Percentiles rank a stretch among this genome's conserved stretches.
Evolutionary conservation across 1,140 invertebrate genomes (phyloP).

Genomic region (Drosophila sturtevanti): DNA sequence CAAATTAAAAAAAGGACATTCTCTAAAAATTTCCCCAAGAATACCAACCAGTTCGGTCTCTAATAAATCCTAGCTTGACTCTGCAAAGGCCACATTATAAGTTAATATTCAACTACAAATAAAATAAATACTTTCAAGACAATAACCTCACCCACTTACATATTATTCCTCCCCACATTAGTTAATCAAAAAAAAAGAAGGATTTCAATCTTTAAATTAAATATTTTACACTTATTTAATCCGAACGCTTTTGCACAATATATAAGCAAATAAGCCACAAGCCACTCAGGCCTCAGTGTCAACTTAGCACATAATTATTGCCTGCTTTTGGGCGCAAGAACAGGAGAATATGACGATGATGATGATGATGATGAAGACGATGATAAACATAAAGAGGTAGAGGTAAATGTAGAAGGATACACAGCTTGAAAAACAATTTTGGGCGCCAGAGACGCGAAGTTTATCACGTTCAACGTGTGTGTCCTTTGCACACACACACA

Average conservation of each 20-base stretch:
- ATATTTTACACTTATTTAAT: constrained; percentile 12
- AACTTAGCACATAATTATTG: constrained; percentile 69
- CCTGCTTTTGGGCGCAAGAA: constrained; percentile 44
- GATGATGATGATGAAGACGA: background rate
- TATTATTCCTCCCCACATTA: background rate
- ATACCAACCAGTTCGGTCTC: too few relatives aligned
- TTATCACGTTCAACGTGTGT: constrained; percentile 30
- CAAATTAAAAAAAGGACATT: too few relatives aligned
- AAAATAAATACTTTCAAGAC: too few relatives aligned
- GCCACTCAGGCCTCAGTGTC: constrained; percentile 32
- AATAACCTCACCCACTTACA: too few relatives aligned
- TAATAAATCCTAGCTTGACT: too few relatives aligned
- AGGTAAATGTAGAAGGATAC: constrained; percentile 14
- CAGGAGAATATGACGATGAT: background rate
- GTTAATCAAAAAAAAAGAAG: background rate
- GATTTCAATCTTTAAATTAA: constrained; percentile 3
- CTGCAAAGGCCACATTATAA: too few relatives aligned
- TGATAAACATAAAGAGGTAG: too few relatives aligned
- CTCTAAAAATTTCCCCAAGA: too few relatives aligned
- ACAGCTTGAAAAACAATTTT: constrained; percentile 59
- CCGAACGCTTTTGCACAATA: background rate
- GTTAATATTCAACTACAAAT: too few relatives aligned
- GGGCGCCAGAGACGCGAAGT: constrained; percentile 37
- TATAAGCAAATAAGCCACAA: constrained; percentile 9
- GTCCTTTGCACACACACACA: constrained; percentile 8